phyloP scores from a whole-genome alignment of 2,888 invertebrate genomes.

The Troides helena region DNA sequence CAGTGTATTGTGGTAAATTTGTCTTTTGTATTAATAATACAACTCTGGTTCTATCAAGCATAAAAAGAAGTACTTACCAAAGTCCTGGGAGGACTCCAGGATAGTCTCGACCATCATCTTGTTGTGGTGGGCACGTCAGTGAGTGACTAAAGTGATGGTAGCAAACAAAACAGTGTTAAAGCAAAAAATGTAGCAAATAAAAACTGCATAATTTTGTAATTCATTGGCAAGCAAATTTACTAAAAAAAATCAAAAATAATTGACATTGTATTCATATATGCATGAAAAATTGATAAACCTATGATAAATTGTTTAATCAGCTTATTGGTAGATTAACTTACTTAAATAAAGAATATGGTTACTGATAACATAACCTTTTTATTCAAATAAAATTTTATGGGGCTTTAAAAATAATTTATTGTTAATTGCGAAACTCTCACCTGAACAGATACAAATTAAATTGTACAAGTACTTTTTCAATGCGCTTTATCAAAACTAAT shows the following conservation, averaged over 20 bases:
- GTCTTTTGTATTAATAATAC: too few relatives aligned
- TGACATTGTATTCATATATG: neutral
- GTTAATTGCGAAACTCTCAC: too few relatives aligned
- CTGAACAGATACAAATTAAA: too few relatives aligned
- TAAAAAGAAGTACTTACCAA: conserved; percentile 54
- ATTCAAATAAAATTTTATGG: too few relatives aligned
- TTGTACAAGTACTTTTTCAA: neutral
- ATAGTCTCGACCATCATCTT: conserved; percentile 78
- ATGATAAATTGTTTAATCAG: conserved; percentile 10
- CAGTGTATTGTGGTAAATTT: neutral
- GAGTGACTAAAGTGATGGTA: conserved; percentile 52
- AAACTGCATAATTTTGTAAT: neutral
- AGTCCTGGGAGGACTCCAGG: conserved; percentile 75
- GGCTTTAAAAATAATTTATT: too few relatives aligned
- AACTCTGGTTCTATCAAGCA: neutral
- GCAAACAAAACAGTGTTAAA: conserved; percentile 49
- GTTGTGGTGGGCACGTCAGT: conserved; percentile 47
- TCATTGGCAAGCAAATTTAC: neutral
- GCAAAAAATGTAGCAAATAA: conserved; percentile 27
- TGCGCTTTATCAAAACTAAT: conserved; percentile 3
- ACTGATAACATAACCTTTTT: too few relatives aligned
- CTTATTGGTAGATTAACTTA: neutral
- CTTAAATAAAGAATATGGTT: neutral
- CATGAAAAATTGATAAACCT: conserved; percentile 9
- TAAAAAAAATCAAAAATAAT: neutral